Conservation (phyloP, 2,888 invertebrate genomes). For the Ametastegia equiseti region DNA sequence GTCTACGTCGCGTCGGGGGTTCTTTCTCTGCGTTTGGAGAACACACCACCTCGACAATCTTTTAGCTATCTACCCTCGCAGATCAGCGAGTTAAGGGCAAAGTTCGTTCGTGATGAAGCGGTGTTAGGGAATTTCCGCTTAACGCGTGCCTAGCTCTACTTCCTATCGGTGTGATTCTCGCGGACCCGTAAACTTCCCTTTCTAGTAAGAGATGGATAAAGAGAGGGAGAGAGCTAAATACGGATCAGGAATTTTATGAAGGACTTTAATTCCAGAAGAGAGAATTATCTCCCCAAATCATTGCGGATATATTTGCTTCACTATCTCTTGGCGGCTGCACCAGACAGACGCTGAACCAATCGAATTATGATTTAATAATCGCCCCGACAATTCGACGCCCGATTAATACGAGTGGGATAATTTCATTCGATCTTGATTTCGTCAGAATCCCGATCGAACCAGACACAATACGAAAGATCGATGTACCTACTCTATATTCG, state of each 20-base stretch:
- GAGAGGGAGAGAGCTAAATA: slow-evolving; percentile 30
- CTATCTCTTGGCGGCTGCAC: background rate
- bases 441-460: too few relatives aligned
- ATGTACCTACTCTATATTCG: too few relatives aligned
- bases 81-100: slow-evolving; percentile 44
- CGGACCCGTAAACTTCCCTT: background rate
- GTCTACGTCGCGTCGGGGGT: background rate
- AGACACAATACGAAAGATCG: too few relatives aligned
- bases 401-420: background rate
- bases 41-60: slow-evolving; percentile 27
- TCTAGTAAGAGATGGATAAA: background rate
- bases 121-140: slow-evolving; percentile 39
- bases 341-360: background rate
- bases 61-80: slow-evolving; percentile 39
- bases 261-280: slow-evolving; percentile 6
- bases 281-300: background rate
- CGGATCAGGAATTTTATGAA: slow-evolving; percentile 16
- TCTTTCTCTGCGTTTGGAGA: too few relatives aligned
- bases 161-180: slow-evolving; percentile 35
- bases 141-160: background rate
- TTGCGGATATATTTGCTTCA: background rate
- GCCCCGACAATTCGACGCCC: background rate
- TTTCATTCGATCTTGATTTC: background rate
- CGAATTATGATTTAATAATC: slow-evolving; percentile 32
- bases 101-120: slow-evolving; percentile 43